Conservation (phyloP, 2,113 vertebrate species). For the Percina caprodes region DNA sequence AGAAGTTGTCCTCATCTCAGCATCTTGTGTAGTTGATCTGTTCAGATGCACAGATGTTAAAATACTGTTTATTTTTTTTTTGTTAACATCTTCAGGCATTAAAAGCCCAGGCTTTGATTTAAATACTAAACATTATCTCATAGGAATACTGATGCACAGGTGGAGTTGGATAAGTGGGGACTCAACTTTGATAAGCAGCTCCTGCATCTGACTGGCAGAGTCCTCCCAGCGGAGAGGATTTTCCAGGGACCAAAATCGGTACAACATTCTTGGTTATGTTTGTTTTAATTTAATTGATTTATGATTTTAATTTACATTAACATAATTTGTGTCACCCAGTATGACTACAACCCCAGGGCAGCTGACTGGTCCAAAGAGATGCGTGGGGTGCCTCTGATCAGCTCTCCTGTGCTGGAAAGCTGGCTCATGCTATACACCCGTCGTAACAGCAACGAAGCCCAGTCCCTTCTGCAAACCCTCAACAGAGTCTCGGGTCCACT, state of each 20-base stretch:
- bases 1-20: background rate
- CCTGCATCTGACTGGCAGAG: conserved; percentile 87
- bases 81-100: background rate
- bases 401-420: conserved; percentile 82
- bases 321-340: conserved; percentile 78
- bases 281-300: background rate
- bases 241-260: conserved; percentile 87
- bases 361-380: conserved; percentile 94
- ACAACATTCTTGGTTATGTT: background rate
- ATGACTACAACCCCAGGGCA: conserved; percentile 86
- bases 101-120: conserved; percentile 12
- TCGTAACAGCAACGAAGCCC: conserved; percentile 85
- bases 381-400: conserved; percentile 86
- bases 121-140: conserved; percentile 37
- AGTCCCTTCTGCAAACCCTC: conserved; percentile 87
- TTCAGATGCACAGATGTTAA: background rate
- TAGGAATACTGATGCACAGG: conserved; percentile 88
- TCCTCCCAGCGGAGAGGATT: conserved; percentile 91
- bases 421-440: conserved; percentile 90
- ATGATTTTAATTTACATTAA: background rate
- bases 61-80: background rate
- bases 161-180: conserved; percentile 91
- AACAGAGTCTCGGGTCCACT: conserved; percentile 87
- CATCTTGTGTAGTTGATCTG: conserved; percentile 1
- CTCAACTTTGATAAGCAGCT: conserved; percentile 90